Percentiles rank a stretch among this genome's conserved stretches.
phyloP scores from a whole-genome alignment of 1,140 invertebrate species.

The Diachasmimorpha longicaudata region DNA sequence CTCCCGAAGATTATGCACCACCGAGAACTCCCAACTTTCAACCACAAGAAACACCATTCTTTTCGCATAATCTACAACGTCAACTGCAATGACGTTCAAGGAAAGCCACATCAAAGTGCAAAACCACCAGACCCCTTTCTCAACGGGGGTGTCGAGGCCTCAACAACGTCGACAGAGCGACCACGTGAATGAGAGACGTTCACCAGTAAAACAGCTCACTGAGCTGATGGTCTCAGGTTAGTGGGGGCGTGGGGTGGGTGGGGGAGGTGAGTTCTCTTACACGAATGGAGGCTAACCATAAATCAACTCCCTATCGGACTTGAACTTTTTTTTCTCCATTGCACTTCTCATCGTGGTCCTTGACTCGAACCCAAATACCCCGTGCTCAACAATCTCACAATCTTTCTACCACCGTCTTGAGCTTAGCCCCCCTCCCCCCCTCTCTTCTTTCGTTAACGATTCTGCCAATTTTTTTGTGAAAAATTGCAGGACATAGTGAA shows the following conservation, averaged over 20 bases:
- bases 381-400: not conserved
- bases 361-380: slow-evolving; percentile 16
- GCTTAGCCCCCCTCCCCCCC: not conserved
- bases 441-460: not conserved
- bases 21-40: too few species aligned
- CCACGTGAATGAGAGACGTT: too few species aligned
- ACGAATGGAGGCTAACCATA: slow-evolving; percentile 23
- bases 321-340: slow-evolving; percentile 20
- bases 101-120: slow-evolving; percentile 20
- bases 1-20: too few species aligned
- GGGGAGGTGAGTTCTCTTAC: not conserved
- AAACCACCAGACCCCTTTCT: slow-evolving; percentile 3
- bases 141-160: not conserved
- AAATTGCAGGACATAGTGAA: not conserved
- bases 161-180: not conserved
- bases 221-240: too few species aligned
- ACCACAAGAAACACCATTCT: not conserved
- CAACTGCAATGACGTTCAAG: not conserved
- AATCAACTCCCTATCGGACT: slow-evolving; percentile 26
- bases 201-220: not conserved
- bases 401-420: not conserved
- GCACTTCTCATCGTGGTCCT: slow-evolving; percentile 16
- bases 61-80: not conserved
- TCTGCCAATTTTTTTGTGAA: not conserved
- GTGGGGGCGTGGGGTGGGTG: too few species aligned